Conservation (phyloP, 2,797 vertebrate genomes). For the Pangasius larnaudii region DNA sequence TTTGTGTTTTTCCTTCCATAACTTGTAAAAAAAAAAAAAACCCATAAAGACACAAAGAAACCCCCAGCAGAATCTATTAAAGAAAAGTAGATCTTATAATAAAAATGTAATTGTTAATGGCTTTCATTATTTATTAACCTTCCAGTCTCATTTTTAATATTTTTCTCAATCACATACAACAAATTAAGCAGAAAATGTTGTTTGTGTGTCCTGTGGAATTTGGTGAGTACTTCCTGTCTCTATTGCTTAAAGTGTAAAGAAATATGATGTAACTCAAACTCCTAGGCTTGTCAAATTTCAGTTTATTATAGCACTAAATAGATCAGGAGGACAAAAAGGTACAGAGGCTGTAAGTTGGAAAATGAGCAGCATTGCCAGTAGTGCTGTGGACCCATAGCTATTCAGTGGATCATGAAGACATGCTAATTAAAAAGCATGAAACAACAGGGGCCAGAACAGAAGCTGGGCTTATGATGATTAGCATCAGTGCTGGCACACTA, state of each 20-base stretch:
- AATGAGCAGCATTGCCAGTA: constrained; percentile 17
- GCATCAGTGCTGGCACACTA: constrained; percentile 52
- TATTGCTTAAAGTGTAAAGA: background rate
- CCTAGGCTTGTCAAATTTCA: constrained; percentile 34
- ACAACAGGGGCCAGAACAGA: constrained; percentile 40
- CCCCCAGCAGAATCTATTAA: constrained; percentile 29
- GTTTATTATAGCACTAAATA: constrained; percentile 34
- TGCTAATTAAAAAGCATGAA: constrained; percentile 49
- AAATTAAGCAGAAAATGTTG: constrained; percentile 7
- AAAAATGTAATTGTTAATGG: constrained; percentile 53
- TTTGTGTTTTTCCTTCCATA: background rate
- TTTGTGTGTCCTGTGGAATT: constrained; percentile 25
- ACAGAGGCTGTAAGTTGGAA: constrained; percentile 8
- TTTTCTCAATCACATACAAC: constrained; percentile 15
- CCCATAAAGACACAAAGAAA: background rate
- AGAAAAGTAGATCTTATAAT: constrained; percentile 10
- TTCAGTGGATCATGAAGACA: constrained; percentile 8
- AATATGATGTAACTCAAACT: background rate
- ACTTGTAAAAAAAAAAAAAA: constrained; percentile 19
- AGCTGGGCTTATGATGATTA: constrained; percentile 38
- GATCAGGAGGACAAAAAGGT: constrained; percentile 17
- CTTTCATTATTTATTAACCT: constrained; percentile 50
- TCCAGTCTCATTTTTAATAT: constrained; percentile 26
- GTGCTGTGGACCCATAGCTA: background rate
- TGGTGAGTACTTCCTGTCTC: constrained; percentile 4